Evolutionary conservation across 2,888 invertebrate species (phyloP), one percentile per base, ranked within the genome.

Genomic region (Ophraella communa): DNA sequence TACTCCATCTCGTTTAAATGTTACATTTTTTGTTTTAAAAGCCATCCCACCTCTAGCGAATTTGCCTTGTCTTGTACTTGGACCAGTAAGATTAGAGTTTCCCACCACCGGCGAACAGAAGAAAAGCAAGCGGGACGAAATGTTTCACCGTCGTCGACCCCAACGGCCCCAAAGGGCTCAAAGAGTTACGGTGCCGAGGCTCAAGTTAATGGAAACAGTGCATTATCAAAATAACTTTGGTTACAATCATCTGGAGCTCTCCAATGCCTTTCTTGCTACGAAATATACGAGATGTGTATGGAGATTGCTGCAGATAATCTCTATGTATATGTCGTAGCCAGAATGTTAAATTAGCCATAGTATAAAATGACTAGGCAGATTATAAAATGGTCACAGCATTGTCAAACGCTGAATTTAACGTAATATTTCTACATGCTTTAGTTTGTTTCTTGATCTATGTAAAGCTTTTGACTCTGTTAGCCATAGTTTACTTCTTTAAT

Each of bases 191-290:
- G 65, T 64, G 60, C 58, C 68, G 68, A 69, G 71, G 71, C 65
- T 64, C 56, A 61, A 68, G 69, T 71, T 72, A 72, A 73, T 74
- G 75, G 75, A 67, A 68, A 73, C 73, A 79, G 79, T 80, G 78
- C 80, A 80, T 80, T 80, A 80, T 78, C 74, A 75, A 77, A 80
- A 80, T 80, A 80, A 80, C 79, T 79, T 79, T 75, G 78, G 78
- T 76, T 77, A 64, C 66, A 62, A 76, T 75, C 75, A 75, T 68
- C 68, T 68, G 67, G 71, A 69, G 69, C 64, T 58, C 66, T 65
- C 58, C 65, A 66, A 52, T 64, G 67, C 68, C 67, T 39, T 60
- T 60, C 52, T 60, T 52, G 60, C 52, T 70, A 65, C 64, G 14
- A 27, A 27, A 8, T 11, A 24, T 5, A 20, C 52, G 56, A 67